Percentiles rank a stretch among this genome's conserved stretches.
These are phyloP conservation scores for Morpho achilles DNA, from an alignment of 2,888 invertebrate species.

Conservation along the genomic window DNA sequence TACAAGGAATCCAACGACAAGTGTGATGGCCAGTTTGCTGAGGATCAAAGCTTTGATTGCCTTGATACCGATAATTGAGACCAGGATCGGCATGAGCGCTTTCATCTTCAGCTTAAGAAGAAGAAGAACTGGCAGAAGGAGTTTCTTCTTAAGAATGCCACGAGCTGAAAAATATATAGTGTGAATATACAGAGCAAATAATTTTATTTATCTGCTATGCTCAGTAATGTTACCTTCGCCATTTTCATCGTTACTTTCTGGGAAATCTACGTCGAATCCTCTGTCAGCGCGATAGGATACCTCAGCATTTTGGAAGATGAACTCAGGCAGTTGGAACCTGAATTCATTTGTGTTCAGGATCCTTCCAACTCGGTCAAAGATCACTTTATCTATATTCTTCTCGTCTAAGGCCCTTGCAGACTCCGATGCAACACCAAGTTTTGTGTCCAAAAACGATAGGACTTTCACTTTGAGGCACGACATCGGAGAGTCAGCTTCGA, in stretches of 20 bases:
- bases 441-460: slow-evolving; percentile 85
- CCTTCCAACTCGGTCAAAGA: slow-evolving; percentile 84
- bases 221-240: slow-evolving; percentile 66
- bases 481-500: slow-evolving; percentile 82
- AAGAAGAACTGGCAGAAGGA: slow-evolving; percentile 87
- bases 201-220: no score
- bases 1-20: slow-evolving; percentile 89
- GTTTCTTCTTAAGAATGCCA: slow-evolving; percentile 90
- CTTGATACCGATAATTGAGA: slow-evolving; percentile 88
- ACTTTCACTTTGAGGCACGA: slow-evolving; percentile 88
- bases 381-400: slow-evolving; percentile 84
- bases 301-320: slow-evolving; percentile 83
- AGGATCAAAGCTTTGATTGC: slow-evolving; percentile 90
- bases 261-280: slow-evolving; percentile 82
- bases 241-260: slow-evolving; percentile 70
- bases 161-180: slow-evolving; percentile 77
- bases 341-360: slow-evolving; percentile 87
- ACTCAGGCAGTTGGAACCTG: slow-evolving; percentile 84
- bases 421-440: slow-evolving; percentile 81
- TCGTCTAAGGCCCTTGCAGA: slow-evolving; percentile 80
- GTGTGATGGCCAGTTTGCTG: slow-evolving; percentile 89
- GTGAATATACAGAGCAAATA: no score
- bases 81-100: slow-evolving; percentile 89
- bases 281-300: slow-evolving; percentile 83
- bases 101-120: slow-evolving; percentile 91